These are phyloP conservation scores for Thunnus maccoyii DNA, from an alignment of 2,113 vertebrate genomes.

Conservation along the genomic window DNA sequence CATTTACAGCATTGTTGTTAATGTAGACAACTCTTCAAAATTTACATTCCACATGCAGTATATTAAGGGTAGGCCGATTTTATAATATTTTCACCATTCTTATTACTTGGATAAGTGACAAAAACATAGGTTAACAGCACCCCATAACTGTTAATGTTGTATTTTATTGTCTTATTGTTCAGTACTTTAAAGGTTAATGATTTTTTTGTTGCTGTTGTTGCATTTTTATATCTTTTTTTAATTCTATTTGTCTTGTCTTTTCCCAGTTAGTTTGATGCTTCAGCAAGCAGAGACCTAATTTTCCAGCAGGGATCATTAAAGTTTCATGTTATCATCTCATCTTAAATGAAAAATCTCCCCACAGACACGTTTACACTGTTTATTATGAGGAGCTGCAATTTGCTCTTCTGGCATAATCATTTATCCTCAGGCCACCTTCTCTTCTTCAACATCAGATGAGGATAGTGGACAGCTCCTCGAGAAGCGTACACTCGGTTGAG, in stretches of 20 bases:
- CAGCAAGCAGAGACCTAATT: not conserved
- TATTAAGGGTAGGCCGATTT: too few species aligned
- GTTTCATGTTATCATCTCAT: constrained; percentile 7
- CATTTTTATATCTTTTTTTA: not conserved
- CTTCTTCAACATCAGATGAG: not conserved
- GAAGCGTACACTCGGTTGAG: not conserved
- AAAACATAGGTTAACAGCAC: not conserved
- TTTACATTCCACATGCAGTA: not conserved
- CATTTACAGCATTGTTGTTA: too few species aligned
- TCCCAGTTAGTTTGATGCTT: not conserved
- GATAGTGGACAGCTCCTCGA: not conserved
- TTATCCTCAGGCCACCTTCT: not conserved
- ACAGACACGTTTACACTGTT: not conserved
- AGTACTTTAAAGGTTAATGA: constrained; percentile 14
- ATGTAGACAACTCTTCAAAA: too few species aligned
- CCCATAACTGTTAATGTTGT: not conserved
- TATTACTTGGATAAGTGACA: not conserved
- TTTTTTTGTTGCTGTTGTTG: not conserved
- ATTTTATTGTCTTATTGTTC: not conserved
- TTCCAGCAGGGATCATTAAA: constrained; percentile 21
- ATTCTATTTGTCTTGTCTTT: constrained; percentile 13
- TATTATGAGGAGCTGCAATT: constrained; percentile 22
- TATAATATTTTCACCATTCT: not conserved
- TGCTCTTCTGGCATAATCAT: not conserved
- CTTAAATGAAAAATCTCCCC: constrained; percentile 31